Conservation (phyloP, 2,888 invertebrate species). For the Heterodera filipjevi region DNA sequence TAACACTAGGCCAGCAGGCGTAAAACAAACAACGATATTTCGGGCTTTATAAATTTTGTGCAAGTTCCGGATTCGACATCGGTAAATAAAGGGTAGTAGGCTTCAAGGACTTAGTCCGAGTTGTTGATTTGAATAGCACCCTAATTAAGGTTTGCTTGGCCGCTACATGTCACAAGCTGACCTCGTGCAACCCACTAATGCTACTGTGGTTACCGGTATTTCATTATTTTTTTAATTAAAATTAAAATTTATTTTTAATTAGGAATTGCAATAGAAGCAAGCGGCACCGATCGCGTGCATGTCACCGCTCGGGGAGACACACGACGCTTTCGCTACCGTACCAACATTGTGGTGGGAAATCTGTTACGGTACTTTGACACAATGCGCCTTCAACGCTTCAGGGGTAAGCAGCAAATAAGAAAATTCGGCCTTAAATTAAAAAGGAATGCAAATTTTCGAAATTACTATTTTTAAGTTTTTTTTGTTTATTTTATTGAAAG, state of each 20-base stretch:
- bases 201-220: constrained; percentile 56
- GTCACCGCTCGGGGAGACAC: constrained; percentile 56
- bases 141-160: constrained; percentile 60
- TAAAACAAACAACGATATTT: too few species aligned
- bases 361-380: constrained; percentile 63
- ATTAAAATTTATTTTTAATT: not conserved
- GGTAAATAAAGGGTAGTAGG: too few species aligned
- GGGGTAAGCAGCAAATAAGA: constrained; percentile 41
- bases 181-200: constrained; percentile 62
- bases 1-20: too few species aligned
- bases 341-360: constrained; percentile 62
- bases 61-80: too few species aligned
- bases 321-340: constrained; percentile 57
- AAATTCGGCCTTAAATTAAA: too few species aligned
- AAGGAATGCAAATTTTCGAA: too few species aligned
- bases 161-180: constrained; percentile 58
- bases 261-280: constrained; percentile 61
- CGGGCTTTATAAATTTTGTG: too few species aligned
- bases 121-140: too few species aligned
- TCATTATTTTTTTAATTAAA: not conserved
- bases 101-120: too few species aligned
- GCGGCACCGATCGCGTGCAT: constrained; percentile 59
- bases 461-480: too few species aligned
- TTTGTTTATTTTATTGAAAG: not conserved
- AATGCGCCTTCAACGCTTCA: constrained; percentile 61